These are phyloP conservation scores for Ephydatia muelleri DNA, from an alignment of 37 sponge, comb jelly and placozoan species.

Conservation along the genomic window DNA sequence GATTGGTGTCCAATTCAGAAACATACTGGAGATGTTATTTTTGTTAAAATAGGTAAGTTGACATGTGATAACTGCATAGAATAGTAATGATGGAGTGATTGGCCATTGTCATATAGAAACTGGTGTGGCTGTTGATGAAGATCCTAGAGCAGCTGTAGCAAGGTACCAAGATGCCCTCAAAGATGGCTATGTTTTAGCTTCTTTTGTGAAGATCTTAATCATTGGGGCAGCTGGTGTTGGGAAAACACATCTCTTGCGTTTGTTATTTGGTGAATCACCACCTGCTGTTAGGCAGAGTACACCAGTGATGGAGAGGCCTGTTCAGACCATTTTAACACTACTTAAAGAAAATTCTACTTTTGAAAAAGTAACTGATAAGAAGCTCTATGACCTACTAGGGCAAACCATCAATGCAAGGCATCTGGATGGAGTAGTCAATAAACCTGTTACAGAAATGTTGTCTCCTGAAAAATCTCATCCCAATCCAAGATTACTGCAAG, in stretches of 20 bases:
- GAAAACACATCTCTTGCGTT: neutral
- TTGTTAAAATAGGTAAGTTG: neutral
- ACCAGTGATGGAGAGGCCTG: neutral
- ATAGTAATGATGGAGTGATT: neutral
- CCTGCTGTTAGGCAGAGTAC: neutral
- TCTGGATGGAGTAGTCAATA: neutral
- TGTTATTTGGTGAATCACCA: neutral
- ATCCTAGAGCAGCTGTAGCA: neutral
- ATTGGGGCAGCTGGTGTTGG: neutral
- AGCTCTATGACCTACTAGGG: neutral
- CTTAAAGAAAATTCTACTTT: neutral
- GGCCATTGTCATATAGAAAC: neutral
- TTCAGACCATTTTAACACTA: neutral
- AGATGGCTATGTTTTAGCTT: neutral
- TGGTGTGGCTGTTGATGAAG: neutral
- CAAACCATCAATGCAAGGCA: neutral
- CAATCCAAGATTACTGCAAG: neutral
- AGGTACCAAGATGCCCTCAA: slow-evolving; percentile 1
- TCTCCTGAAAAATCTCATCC: neutral
- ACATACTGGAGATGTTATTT: neutral
- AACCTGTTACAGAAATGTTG: too few relatives aligned
- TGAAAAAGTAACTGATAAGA: neutral
- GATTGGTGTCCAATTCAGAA: neutral
- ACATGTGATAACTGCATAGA: neutral
- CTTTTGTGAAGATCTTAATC: neutral